Evolutionary conservation across 2,888 invertebrate species (phyloP), one percentile per base, ranked within the genome.

Genomic region (Acleris holmiana): DNA sequence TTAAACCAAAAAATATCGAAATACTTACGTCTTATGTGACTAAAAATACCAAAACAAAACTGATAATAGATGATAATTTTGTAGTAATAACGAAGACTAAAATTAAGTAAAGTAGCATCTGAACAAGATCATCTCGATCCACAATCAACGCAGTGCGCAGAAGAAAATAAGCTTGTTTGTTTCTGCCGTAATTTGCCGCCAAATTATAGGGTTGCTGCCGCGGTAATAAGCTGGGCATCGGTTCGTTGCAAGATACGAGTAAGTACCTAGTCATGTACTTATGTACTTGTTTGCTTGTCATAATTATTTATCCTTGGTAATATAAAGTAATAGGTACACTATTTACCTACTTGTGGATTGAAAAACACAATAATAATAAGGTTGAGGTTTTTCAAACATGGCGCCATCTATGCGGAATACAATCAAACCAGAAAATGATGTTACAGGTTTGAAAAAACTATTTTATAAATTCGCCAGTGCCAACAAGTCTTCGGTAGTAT

Each of bases 401-500:
- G 56, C 56, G 56, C 56, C 29, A 29, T 47, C 56, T 57, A 57
- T 25, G 4, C 6, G 17, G 23, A 29, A 2, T 35, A 3, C 13
- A 1, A 47, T 7, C 4, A 46, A 57, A 23, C 29, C 15, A 2
- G 2, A 1, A 5, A 44, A 4, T 17, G 2, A 23, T 8, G 8
- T 10, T 4, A 2, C 2, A 2, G 4, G 1, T 25, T 47, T 6
- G 13, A 6, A 4, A 7, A 19, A 23, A 29, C 8, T 0, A n/a
- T 7, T n/a, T 4, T 6, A n/a, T 29, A 47, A 60, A 44, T 65
- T 65, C 35, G 4, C 1, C 17, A 0, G 0, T 0, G 0, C 0
- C 0, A 0, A 0, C 25, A 80, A 71, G 74, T 91, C 91, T 86
- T 90, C 91, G 92, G 91, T 93, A 92, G 92, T 93, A 92, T 93